These are phyloP conservation scores for Iselma pallidipennis DNA, from an alignment of 2,888 invertebrate genomes.

Conservation along the genomic window DNA sequence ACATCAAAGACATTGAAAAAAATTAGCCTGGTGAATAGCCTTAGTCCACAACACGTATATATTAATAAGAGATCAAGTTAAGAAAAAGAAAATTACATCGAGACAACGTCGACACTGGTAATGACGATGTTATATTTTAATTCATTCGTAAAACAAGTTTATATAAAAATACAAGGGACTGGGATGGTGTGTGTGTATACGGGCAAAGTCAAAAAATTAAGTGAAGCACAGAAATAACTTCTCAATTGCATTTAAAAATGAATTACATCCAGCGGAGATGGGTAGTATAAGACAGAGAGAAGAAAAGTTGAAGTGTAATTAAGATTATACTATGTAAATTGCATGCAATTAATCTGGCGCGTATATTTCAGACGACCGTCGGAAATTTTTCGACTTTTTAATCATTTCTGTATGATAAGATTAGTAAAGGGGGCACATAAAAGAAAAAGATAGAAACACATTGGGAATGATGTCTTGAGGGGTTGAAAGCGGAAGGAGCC, in stretches of 20 bases:
- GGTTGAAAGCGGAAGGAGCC: constrained; percentile 35
- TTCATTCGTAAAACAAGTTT: too few relatives aligned
- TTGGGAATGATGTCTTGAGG: constrained; percentile 36
- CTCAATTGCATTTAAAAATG: constrained; percentile 31
- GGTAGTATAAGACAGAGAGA: background rate
- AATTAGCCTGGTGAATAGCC: too few relatives aligned
- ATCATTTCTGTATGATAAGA: constrained; percentile 28
- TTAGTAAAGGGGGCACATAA: background rate
- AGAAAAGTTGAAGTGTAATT: constrained; percentile 32
- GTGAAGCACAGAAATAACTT: constrained; percentile 30
- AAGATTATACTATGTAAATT: constrained; percentile 46
- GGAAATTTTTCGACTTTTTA: constrained; percentile 32
- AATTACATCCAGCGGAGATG: constrained; percentile 19
- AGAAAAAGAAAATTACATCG: too few relatives aligned
- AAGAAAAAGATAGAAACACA: background rate
- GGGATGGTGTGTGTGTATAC: too few relatives aligned
- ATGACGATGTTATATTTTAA: too few relatives aligned
- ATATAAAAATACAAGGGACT: too few relatives aligned
- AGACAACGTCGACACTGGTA: too few relatives aligned
- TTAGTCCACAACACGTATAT: too few relatives aligned
- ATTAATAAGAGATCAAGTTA: too few relatives aligned
- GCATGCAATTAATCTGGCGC: constrained; percentile 41
- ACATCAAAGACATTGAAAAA: too few relatives aligned
- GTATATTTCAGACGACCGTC: constrained; percentile 29
- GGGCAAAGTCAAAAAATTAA: background rate